Evolutionary conservation across 2,888 invertebrate genomes (phyloP), one percentile per base, ranked within the genome.

Genomic region (Thecophora atra): DNA sequence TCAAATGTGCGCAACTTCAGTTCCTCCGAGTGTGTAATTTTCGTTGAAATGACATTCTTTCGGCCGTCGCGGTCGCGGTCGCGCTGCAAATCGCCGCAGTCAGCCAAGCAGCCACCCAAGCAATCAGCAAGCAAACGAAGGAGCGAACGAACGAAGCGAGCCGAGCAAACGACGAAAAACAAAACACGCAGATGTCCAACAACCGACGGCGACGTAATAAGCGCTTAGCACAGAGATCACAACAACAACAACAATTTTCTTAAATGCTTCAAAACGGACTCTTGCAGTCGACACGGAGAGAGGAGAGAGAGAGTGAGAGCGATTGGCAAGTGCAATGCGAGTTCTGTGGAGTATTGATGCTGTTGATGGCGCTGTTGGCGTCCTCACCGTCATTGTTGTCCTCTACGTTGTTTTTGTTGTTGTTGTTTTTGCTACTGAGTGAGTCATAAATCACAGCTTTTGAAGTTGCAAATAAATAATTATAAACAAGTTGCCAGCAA

Each of bases 401-500:
- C 3, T 24, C 15, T 13, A 21, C 17, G 60, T 28, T 47, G 47
- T 2, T 47, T 1, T 47, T 30, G 28, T 28, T 37, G 54, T 54
- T 56, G 54, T 54, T 54, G 54, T 67, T 54, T 13, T 15, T 30
- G 3, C 17, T n/a, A 19, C 17, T 24, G 67, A 52, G n/a, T 70
- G 70, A 63, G 30, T 70, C 62, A 52, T 62, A 63, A 62, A 63
- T 63, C 52, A 37, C 52, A 63, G 62, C 37, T 63, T 63, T 21
- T 56, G 37, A 52, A 70, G 62, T 52, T 52, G 63, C 51, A 63
- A 63, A 70, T 63, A 70, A 70, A 70, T 70, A 62, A 70, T 70
- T 70, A 63, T 30, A 58, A 70, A 52, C 63, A 26, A 51, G 26
- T 28, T 58, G 58, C 26, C 26, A 26, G 58, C 58, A 3, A 58